Evolutionary conservation across 2,888 invertebrate genomes (phyloP).

Genomic region (Phlogophora meticulosa): DNA sequence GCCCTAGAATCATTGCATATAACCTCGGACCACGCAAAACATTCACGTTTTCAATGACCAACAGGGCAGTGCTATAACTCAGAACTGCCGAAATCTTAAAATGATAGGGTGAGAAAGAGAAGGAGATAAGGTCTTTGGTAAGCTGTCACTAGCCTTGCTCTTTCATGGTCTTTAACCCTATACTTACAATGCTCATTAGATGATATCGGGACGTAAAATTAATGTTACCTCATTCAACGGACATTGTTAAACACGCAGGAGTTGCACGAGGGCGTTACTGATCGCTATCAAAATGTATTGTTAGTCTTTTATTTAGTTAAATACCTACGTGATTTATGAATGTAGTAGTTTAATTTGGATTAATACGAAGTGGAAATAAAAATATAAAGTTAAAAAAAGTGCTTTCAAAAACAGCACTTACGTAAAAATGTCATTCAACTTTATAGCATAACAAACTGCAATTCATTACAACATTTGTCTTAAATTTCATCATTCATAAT

Average conservation of each 20-base stretch:
- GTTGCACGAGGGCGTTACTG: constrained; percentile 55
- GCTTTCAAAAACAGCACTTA: neutral
- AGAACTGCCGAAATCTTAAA: neutral
- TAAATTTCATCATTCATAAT: constrained; percentile 27
- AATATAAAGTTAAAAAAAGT: neutral
- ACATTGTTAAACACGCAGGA: constrained; percentile 49
- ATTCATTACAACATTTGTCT: constrained; percentile 18
- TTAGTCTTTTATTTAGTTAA: constrained; percentile 45
- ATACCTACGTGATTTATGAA: constrained; percentile 1
- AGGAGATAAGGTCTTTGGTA: neutral
- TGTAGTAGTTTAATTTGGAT: constrained; percentile 13
- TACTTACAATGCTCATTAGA: constrained; percentile 63
- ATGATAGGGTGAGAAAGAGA: neutral
- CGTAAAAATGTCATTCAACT: constrained; percentile 4
- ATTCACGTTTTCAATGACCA: too few relatives aligned
- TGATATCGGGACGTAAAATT: constrained; percentile 76
- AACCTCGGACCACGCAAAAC: too few relatives aligned
- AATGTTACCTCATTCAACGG: constrained; percentile 65
- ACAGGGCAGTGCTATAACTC: too few relatives aligned
- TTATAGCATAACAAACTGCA: constrained; percentile 20
- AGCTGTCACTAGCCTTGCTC: constrained; percentile 32
- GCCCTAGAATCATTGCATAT: too few relatives aligned
- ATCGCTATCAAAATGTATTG: constrained; percentile 42
- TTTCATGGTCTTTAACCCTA: constrained; percentile 30
- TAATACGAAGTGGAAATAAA: neutral